Evolutionary conservation across 2,797 vertebrate genomes (phyloP), one percentile per base, ranked within the genome.

Genomic region (Myotis planiceps): DNA sequence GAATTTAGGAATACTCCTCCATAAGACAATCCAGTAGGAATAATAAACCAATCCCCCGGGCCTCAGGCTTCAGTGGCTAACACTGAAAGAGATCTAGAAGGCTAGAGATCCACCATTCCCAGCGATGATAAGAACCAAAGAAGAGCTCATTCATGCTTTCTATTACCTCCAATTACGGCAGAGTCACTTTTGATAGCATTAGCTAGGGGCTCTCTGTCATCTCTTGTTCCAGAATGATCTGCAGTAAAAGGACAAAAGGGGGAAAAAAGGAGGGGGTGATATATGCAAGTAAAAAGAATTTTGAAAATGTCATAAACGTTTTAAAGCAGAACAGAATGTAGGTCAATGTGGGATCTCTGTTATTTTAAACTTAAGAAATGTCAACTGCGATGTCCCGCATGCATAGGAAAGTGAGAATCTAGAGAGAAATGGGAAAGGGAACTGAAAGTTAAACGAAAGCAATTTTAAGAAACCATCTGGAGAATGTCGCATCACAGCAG

Each of bases 121-220:
- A 45, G n/a, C 15, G 55, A 51, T 9, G 14, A 69, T 7, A 75
- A 89, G n/a, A 10, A 42, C 18, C 29, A 10, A 0, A 81, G 55
- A 6, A 82, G n/a, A 93, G 90, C 1, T 87, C 94, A 58, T n/a
- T 12, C 86, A 9, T 37, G 55, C 1, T 83, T 92, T 68, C 78
- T 92, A 96, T 99, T 99, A 99, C 99, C 99, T 99, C 99, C 99
- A 97, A 99, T 99, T 92, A 99, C 97, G 96, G 99, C 99, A 82
- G 99, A 99, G 98, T 99, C 99, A 86, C 97, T 99, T 98, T 97
- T 99, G 98, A 99, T 98, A 96, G 98, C 98, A 97, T 99, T 99
- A 92, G 99, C 98, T 97, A 99, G 97, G 47, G 99, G 99, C 60
- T 99, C 98, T 98, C 99, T 99, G 71, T 99, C 98, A 97, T 99